These are phyloP conservation scores for Pungitius pungitius DNA, from an alignment of 2,113 vertebrate genomes.

Conservation along the genomic window DNA sequence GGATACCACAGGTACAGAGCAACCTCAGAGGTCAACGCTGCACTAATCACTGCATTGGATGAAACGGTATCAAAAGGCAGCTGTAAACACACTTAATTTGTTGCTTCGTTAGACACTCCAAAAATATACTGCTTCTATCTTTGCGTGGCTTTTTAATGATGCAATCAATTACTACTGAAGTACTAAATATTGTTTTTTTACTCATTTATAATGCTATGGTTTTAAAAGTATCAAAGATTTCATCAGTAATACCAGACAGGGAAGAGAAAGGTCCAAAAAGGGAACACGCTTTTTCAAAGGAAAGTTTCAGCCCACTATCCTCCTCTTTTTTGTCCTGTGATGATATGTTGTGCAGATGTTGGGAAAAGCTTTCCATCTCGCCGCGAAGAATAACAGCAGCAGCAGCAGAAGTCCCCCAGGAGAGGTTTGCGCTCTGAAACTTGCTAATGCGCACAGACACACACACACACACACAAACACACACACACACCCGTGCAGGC, in stretches of 20 bases:
- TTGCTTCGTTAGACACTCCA: slow-evolving; percentile 17
- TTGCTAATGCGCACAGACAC: slow-evolving; percentile 17
- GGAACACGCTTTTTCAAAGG: slow-evolving; percentile 52
- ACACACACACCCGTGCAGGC: neutral
- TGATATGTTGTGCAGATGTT: slow-evolving; percentile 80
- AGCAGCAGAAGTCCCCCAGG: slow-evolving; percentile 66
- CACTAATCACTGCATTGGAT: neutral
- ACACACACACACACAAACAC: slow-evolving; percentile 11
- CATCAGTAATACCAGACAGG: slow-evolving; percentile 9
- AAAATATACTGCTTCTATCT: slow-evolving; percentile 26
- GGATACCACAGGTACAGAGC: neutral
- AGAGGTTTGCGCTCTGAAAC: slow-evolving; percentile 50
- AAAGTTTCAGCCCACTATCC: slow-evolving; percentile 59
- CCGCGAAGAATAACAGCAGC: slow-evolving; percentile 73
- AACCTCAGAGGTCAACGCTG: neutral
- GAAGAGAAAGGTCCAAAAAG: slow-evolving; percentile 42
- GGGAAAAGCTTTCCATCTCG: slow-evolving; percentile 66
- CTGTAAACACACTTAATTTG: slow-evolving; percentile 26
- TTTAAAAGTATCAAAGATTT: slow-evolving; percentile 25
- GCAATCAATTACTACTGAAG: too few species aligned
- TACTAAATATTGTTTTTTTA: slow-evolving; percentile 29
- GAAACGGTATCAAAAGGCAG: slow-evolving; percentile 32
- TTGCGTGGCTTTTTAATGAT: slow-evolving; percentile 38
- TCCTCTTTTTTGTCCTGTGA: slow-evolving; percentile 28
- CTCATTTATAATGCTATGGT: slow-evolving; percentile 5